Conservation (phyloP, 2,113 vertebrate species). For the Danio rerio region GRCz12tu NC_133186.1:30414501-30415000, state of each 20-base stretch:
- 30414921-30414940: conserved; percentile 8
- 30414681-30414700: conserved; percentile 58
- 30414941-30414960: neutral
- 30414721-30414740: conserved; percentile 53
- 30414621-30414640: conserved; percentile 32
- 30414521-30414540: conserved; percentile 25
- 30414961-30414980: neutral
- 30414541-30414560: conserved; percentile 63
- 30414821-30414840: conserved; percentile 42
- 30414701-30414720: conserved; percentile 50
- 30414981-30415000: conserved; percentile 27
- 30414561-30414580: conserved; percentile 65
- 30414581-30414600: conserved; percentile 34
- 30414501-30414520: neutral
- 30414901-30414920: conserved; percentile 27
- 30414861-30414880: conserved; percentile 57
- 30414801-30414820: conserved; percentile 62
- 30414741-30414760: conserved; percentile 65
- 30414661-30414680: conserved; percentile 69
- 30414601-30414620: conserved; percentile 58
- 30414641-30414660: conserved; percentile 58
- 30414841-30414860: conserved; percentile 63
- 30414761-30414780: conserved; percentile 68
- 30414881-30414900: conserved; percentile 47
- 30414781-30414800: conserved; percentile 59